phyloP scores from a whole-genome alignment of 2,797 vertebrate genomes.

The Neosilurus hyrtlii region DNA sequence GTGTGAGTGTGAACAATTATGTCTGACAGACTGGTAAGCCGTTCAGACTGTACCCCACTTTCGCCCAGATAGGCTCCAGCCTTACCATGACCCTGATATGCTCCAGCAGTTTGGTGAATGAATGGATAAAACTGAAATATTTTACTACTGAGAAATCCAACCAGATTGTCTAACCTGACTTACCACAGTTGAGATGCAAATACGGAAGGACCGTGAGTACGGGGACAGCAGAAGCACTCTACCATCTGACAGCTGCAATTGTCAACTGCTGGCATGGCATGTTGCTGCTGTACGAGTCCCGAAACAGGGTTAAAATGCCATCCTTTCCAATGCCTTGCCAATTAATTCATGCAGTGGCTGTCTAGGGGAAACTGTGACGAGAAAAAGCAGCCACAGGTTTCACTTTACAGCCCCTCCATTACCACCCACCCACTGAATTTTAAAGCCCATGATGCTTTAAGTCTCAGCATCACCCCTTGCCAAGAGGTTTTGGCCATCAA shows the following conservation, averaged over 20 bases:
- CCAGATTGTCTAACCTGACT: neutral
- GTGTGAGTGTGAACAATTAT: no score
- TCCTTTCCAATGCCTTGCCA: slow-evolving; percentile 83
- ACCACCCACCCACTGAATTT: slow-evolving; percentile 71
- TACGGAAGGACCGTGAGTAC: slow-evolving; percentile 39
- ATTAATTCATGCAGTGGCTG: slow-evolving; percentile 83
- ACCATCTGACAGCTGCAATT: slow-evolving; percentile 88
- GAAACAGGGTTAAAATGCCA: slow-evolving; percentile 88
- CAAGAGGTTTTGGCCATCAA: slow-evolving; percentile 58
- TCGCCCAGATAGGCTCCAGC: no score
- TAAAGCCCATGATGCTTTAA: slow-evolving; percentile 47
- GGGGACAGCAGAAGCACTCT: slow-evolving; percentile 67
- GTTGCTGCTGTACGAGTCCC: slow-evolving; percentile 85
- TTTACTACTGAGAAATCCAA: neutral
- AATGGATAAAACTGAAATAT: neutral
- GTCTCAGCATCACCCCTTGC: slow-evolving; percentile 30
- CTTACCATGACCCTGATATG: no score
- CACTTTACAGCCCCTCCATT: slow-evolving; percentile 77
- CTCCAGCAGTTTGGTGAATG: no score
- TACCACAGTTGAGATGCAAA: neutral
- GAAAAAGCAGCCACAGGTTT: slow-evolving; percentile 67
- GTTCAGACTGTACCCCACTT: no score
- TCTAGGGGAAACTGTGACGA: slow-evolving; percentile 69
- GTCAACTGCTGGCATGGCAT: slow-evolving; percentile 87
- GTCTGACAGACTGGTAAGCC: no score